Percentiles rank a stretch among this genome's conserved stretches.
These are phyloP conservation scores for Sardina pilchardus DNA, from an alignment of 2,113 vertebrate genomes.

Conservation along the genomic window DNA sequence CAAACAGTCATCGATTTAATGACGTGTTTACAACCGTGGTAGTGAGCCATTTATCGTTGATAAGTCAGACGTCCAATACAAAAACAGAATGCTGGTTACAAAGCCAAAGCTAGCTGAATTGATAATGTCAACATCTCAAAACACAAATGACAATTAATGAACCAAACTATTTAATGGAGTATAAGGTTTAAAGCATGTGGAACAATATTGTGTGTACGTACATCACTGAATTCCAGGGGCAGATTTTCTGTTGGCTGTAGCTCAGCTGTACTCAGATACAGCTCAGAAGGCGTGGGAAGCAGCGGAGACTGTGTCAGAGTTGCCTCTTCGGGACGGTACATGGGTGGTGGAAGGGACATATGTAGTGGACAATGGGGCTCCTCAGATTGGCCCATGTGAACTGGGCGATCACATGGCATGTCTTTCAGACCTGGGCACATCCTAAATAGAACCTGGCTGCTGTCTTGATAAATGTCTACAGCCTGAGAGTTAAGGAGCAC, in stretches of 20 bases:
- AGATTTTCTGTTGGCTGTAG: slow-evolving; percentile 95
- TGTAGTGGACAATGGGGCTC: slow-evolving; percentile 91
- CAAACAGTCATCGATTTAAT: not conserved
- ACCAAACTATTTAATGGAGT: too few species aligned
- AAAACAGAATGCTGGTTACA: too few species aligned
- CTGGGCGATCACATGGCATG: slow-evolving; percentile 83
- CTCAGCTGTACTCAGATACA: slow-evolving; percentile 93
- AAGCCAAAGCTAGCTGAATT: too few species aligned
- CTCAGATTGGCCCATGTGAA: slow-evolving; percentile 87
- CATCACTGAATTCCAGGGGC: slow-evolving; percentile 95
- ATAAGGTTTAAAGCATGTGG: too few species aligned
- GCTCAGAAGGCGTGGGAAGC: slow-evolving; percentile 77
- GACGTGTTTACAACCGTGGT: not conserved
- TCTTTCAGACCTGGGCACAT: slow-evolving; percentile 89
- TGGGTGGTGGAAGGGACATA: slow-evolving; percentile 83
- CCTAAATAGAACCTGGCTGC: slow-evolving; percentile 90
- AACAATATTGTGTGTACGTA: slow-evolving; percentile 65
- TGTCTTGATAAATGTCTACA: slow-evolving; percentile 92
- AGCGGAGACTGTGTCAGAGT: slow-evolving; percentile 79
- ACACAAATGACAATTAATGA: too few species aligned
- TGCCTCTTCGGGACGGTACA: slow-evolving; percentile 88
- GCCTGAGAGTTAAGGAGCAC: slow-evolving; percentile 68
- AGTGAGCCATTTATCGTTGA: not conserved
- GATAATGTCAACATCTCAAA: too few species aligned
- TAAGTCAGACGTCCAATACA: too few species aligned